Conservation (phyloP, 2,797 vertebrate genomes). For the Spatula versicolor region DNA sequence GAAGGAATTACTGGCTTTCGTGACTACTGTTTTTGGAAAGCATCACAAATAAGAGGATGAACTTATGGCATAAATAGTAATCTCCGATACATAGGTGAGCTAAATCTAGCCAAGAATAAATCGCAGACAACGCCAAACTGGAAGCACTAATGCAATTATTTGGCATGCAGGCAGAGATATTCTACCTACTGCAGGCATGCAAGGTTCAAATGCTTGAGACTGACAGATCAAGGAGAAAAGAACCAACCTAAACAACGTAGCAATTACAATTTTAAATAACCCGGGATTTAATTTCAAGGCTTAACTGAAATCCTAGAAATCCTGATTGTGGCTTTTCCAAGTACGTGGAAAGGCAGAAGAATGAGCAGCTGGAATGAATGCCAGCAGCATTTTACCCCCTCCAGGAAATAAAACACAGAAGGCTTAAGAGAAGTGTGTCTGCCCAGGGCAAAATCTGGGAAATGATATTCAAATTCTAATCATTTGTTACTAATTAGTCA, state of each 20-base stretch:
- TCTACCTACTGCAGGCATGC: accelerated
- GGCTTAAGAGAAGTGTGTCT: background rate
- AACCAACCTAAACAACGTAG: background rate
- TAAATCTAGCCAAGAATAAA: background rate
- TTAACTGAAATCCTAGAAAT: background rate
- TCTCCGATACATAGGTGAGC: accelerated
- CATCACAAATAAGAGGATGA: accelerated
- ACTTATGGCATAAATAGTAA: background rate
- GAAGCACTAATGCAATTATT: background rate
- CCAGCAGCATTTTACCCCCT: background rate
- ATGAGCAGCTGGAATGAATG: accelerated
- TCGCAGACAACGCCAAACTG: background rate
- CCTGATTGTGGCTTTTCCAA: background rate
- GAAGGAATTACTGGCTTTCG: background rate
- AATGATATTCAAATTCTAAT: background rate
- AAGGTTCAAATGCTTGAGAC: background rate
- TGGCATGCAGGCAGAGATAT: background rate
- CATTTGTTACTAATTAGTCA: background rate
- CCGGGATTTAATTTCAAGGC: background rate
- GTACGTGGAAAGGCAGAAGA: background rate
- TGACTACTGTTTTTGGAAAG: background rate
- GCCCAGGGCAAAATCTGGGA: background rate
- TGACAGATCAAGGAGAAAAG: background rate
- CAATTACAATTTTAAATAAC: background rate
- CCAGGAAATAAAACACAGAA: background rate